Percentiles rank a stretch among this genome's conserved stretches.
Evolutionary conservation across 1,140 invertebrate species (phyloP).

Genomic region (Pogonomyrmex barbatus): DNA sequence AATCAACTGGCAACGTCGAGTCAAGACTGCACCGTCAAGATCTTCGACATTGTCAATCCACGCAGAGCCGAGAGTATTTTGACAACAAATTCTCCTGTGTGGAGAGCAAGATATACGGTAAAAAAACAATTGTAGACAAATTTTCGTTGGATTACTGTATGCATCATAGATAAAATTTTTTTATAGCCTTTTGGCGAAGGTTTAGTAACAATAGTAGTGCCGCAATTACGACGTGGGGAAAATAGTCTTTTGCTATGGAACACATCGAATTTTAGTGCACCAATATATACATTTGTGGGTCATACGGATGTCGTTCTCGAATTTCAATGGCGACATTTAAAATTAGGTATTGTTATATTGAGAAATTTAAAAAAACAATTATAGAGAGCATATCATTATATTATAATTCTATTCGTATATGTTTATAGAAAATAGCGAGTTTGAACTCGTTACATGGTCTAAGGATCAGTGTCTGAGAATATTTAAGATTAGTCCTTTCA

Average conservation of each 20-base stretch:
- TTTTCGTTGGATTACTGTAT: background rate
- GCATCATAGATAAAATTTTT: conserved; percentile 15
- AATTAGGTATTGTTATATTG: conserved; percentile 81
- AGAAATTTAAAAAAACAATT: conserved; percentile 4
- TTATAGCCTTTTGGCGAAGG: conserved; percentile 95
- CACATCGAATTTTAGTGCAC: conserved; percentile 89
- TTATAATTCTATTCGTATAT: conserved; percentile 59
- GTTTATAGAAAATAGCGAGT: conserved; percentile 88
- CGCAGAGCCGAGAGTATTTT: conserved; percentile 93
- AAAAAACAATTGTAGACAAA: conserved; percentile 52
- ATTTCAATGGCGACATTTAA: conserved; percentile 95
- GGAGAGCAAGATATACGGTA: conserved; percentile 96
- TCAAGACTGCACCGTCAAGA: conserved; percentile 97
- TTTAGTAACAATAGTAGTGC: conserved; percentile 95
- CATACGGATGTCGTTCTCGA: conserved; percentile 97
- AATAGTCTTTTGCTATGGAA: conserved; percentile 95
- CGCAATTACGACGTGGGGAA: conserved; percentile 92
- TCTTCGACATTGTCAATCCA: conserved; percentile 96
- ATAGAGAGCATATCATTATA: background rate
- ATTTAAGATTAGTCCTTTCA: conserved; percentile 94
- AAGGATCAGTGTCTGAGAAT: conserved; percentile 96
- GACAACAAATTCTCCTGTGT: conserved; percentile 95
- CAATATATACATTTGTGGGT: conserved; percentile 95
- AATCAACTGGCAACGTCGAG: conserved; percentile 96
- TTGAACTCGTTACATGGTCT: conserved; percentile 98